These are phyloP conservation scores for Petrolisthes cinctipes DNA, from an alignment of 2,888 invertebrate species.

Conservation along the genomic window DNA sequence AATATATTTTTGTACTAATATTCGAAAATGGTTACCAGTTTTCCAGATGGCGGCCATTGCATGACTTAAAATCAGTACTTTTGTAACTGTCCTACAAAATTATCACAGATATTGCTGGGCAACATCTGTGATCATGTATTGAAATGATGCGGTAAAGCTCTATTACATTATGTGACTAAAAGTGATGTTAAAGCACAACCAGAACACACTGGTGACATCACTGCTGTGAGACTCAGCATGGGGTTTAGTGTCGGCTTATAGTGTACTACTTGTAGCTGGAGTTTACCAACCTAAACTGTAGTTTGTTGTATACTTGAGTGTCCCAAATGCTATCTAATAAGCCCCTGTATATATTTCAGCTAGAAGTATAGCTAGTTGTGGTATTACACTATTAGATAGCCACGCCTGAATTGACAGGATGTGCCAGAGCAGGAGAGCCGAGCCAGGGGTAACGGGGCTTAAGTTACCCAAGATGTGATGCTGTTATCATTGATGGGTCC, in stretches of 20 bases:
- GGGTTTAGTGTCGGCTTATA: conserved; percentile 25
- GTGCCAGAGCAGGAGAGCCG: conserved; percentile 36
- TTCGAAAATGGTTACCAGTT: neutral
- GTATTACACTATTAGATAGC: conserved; percentile 14
- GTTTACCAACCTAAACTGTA: neutral
- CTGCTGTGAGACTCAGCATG: conserved; percentile 30
- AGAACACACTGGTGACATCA: conserved; percentile 21
- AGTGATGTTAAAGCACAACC: conserved; percentile 18
- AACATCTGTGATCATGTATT: no score
- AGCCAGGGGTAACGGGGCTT: conserved; percentile 33
- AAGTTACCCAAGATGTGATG: conserved; percentile 1
- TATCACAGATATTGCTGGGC: no score
- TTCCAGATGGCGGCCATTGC: neutral
- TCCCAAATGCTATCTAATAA: conserved; percentile 30
- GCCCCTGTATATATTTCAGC: conserved; percentile 3
- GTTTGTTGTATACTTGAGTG: neutral
- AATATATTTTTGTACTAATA: neutral
- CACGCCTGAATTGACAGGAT: conserved; percentile 30
- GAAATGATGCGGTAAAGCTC: neutral
- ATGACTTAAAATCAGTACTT: neutral
- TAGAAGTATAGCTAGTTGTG: conserved; percentile 4
- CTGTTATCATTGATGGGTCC: neutral
- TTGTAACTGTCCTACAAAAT: no score
- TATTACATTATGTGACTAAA: neutral
- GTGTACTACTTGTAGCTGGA: neutral